Percentiles rank a stretch among this genome's conserved stretches.
Conservation (phyloP, 2,113 vertebrate genomes). For the Phalacrocorax pelagicus region DNA sequence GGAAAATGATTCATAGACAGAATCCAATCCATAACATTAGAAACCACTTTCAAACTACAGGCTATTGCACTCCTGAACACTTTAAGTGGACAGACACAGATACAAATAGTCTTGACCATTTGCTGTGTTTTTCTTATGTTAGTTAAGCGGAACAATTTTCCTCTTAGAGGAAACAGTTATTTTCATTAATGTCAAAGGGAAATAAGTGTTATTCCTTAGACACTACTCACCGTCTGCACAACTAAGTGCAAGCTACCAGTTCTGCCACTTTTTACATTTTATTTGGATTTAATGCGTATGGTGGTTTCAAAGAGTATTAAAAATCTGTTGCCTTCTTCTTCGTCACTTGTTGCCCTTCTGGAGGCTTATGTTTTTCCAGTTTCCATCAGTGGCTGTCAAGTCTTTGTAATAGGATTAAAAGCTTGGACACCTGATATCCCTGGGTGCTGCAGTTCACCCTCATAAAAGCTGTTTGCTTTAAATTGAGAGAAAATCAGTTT, state of each 20-base stretch:
- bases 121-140: neutral
- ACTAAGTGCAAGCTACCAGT: conserved; percentile 16
- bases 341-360: conserved; percentile 55
- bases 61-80: neutral
- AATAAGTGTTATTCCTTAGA: conserved; percentile 31
- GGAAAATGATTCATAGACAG: conserved; percentile 40
- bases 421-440: conserved; percentile 61
- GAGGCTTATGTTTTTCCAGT: conserved; percentile 63
- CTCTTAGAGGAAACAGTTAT: conserved; percentile 35
- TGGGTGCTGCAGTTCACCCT: conserved; percentile 48
- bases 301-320: conserved; percentile 38
- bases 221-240: neutral
- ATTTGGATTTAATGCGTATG: conserved; percentile 34
- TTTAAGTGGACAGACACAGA: neutral
- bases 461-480: conserved; percentile 60
- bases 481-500: conserved; percentile 62
- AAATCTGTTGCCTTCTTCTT: conserved; percentile 53
- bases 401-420: conserved; percentile 66
- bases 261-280: conserved; percentile 33
- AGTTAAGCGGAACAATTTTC: conserved; percentile 18
- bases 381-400: conserved; percentile 57
- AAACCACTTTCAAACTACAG: conserved; percentile 50
- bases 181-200: conserved; percentile 33
- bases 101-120: conserved; percentile 2
- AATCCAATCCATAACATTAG: conserved; percentile 35